Evolutionary conservation across 2,797 vertebrate genomes (phyloP).

Genomic region (Urosaurus nigricauda): DNA sequence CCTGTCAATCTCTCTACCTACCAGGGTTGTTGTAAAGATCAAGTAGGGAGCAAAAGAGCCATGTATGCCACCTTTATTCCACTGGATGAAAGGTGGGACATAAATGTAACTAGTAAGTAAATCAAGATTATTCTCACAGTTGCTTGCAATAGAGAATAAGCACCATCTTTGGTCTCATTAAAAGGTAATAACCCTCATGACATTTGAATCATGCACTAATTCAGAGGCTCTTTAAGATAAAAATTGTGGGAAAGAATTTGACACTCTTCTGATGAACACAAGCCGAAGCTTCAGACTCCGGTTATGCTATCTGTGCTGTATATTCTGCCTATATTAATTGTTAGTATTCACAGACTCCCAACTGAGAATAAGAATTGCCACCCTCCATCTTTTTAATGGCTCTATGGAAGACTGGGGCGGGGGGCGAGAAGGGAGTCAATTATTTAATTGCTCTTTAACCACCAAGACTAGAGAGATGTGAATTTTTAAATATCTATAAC

Average conservation of each 20-base stretch:
- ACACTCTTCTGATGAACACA: neutral
- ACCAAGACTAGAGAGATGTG: neutral
- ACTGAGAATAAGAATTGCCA: constrained; percentile 27
- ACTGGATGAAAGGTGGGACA: neutral
- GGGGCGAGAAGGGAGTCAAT: neutral
- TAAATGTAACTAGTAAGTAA: constrained; percentile 3
- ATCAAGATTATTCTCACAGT: neutral
- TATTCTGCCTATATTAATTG: constrained; percentile 18
- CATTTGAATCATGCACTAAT: constrained; percentile 5
- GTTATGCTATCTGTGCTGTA: constrained; percentile 5
- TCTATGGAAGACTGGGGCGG: constrained; percentile 10
- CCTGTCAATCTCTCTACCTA: neutral
- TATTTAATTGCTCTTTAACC: constrained; percentile 35
- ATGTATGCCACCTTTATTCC: neutral
- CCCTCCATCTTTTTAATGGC: constrained; percentile 41
- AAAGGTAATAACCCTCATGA: neutral
- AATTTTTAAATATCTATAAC: no score
- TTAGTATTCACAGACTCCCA: constrained; percentile 26
- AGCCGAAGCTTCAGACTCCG: neutral
- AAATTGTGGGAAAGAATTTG: neutral
- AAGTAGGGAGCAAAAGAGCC: neutral
- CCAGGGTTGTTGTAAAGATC: neutral
- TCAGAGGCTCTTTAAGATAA: neutral
- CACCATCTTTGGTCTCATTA: neutral
- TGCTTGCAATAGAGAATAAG: neutral